Base-by-base conservation (phyloP, 2,113 vertebrate genomes). In the Megaceryle torquata region DNA sequence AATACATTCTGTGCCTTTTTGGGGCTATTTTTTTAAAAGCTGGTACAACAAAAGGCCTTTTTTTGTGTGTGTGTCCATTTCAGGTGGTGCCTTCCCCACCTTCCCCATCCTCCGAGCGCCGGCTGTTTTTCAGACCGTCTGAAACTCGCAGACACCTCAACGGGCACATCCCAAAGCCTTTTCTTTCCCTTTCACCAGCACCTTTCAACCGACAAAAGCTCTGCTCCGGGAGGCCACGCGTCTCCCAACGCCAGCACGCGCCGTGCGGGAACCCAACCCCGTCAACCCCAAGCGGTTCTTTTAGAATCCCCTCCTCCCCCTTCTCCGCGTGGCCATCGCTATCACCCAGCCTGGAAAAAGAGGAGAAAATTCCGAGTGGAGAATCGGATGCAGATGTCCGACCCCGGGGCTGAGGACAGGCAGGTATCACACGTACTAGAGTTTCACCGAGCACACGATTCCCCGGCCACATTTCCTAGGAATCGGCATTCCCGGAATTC, bases 351-450 rank as follows among this genome's bases (percentile, higher is more conserved):
- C 13, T 1, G 2, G 51, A 84, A 71, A 72, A 88, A 53, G 0
- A 7, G 3, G 35, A 65, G 89, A 11, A 75, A 79, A 92, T 15
- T 25, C 48, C 11, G 21, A 90, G 80, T 5, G 2, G 76, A 48
- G 89, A 72, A 92, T 28, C 48, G 85, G 90, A 86, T 54, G 68
- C 95, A 96, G 85, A 80, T 90, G 88, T 51, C 1, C 51, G 57
- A 86, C 85, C 93, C 71, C 6, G 5, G 59, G 44, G 63, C 75
- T 85, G 82, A 89, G 91, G 91, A 94, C 96, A 96, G 75, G 26
- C 94, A 97, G 95, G 95, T 96, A 97, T 95, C 84, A 14, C 89
- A 89, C 94, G 41, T 54, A 51, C 83, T 93, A 65, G 46, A 48
- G 64, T 96, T 96, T 89, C 84, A 96, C 89, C 63, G 4, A 85